These are phyloP conservation scores for Chondrilla cf. caribensis DNA, from an alignment of 37 sponge, comb jelly and placozoan genomes.

Conservation along the genomic window DNA sequence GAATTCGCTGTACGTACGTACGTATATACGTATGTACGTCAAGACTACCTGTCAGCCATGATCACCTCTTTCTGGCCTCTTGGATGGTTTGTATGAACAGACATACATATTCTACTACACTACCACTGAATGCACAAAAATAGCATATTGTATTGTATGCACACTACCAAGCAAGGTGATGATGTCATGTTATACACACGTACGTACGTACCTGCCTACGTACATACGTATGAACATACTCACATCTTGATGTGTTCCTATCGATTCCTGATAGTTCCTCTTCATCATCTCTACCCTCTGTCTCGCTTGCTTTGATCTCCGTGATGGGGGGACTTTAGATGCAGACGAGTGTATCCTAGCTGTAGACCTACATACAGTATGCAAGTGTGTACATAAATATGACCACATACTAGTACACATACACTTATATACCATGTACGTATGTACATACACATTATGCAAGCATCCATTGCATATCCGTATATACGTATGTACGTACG, in stretches of 20 bases:
- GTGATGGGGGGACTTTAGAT: slow-evolving; percentile 18
- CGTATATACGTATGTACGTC: too few relatives aligned
- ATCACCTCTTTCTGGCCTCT: too few relatives aligned
- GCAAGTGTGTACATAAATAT: too few relatives aligned
- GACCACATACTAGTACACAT: background rate
- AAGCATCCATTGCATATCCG: background rate
- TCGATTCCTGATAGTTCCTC: slow-evolving; percentile 26
- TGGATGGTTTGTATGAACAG: too few relatives aligned
- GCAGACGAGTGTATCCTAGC: too few relatives aligned
- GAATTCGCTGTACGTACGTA: too few relatives aligned
- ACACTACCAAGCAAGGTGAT: background rate
- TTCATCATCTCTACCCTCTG: slow-evolving; percentile 73
- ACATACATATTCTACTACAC: too few relatives aligned
- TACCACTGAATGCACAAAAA: too few relatives aligned
- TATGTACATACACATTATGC: too few relatives aligned
- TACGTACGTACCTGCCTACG: background rate
- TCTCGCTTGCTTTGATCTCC: slow-evolving; percentile 64
- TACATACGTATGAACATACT: background rate
- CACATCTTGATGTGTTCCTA: background rate
- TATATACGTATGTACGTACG: background rate
- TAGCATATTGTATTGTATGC: background rate
- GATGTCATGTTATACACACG: background rate
- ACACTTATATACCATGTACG: too few relatives aligned
- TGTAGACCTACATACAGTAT: too few relatives aligned
- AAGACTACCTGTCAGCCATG: too few relatives aligned